phyloP scores from a whole-genome alignment of 2,797 vertebrate species.

The Vespertilio murinus region DNA sequence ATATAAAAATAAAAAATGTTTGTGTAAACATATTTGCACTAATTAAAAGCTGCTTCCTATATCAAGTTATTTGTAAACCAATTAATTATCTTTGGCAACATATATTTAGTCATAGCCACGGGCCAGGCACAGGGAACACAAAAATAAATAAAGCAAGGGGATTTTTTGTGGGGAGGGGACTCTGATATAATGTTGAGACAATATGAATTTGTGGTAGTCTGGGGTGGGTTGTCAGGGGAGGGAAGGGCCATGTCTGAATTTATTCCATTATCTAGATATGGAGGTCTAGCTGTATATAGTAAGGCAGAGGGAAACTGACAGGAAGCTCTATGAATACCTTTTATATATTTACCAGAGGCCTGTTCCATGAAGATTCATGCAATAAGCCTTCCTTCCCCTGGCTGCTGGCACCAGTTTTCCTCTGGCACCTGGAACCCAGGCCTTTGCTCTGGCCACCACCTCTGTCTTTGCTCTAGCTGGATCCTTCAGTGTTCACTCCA shows the following conservation, averaged over 20 bases:
- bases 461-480: no score
- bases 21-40: neutral
- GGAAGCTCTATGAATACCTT: neutral
- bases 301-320: neutral
- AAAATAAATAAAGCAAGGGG: neutral
- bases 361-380: rapidly evolving
- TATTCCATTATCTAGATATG: neutral
- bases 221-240: rapidly evolving
- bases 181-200: neutral
- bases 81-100: neutral
- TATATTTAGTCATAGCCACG: neutral
- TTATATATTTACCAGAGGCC: neutral
- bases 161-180: rapidly evolving
- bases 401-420: no score
- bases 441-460: no score
- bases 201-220: neutral
- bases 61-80: neutral
- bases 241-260: neutral
- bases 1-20: neutral
- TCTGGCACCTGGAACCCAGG: no score
- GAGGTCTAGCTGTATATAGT: neutral
- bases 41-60: neutral
- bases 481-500: no score
- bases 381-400: no score
- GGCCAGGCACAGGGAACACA: neutral